Evolutionary conservation across 1,140 invertebrate species (phyloP).

Genomic region (Ostrea edulis): DNA sequence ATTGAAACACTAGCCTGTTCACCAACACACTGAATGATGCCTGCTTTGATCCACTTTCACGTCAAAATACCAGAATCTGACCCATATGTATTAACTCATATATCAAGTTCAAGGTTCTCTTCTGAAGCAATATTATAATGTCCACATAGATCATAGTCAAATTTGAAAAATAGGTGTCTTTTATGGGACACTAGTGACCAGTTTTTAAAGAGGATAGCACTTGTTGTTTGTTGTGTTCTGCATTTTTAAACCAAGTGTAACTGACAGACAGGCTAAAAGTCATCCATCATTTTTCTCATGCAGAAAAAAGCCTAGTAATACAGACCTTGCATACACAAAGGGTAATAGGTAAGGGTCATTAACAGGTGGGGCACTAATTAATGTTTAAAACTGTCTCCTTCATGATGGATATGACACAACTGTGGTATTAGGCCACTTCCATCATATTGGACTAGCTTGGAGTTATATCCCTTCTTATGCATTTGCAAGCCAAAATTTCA

Average conservation of each 20-base stretch:
- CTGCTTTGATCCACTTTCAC: conserved; percentile 24
- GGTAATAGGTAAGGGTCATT: conserved; percentile 15
- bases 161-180: neutral
- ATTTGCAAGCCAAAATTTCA: neutral
- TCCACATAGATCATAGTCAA: conserved; percentile 8
- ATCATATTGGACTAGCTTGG: neutral
- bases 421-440: neutral
- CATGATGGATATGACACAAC: neutral
- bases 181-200: neutral
- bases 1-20: conserved; percentile 10
- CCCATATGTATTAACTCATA: conserved; percentile 13
- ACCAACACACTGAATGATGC: neutral
- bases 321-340: neutral
- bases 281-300: neutral
- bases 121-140: neutral
- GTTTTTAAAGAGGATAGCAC: neutral
- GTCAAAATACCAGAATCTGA: neutral
- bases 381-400: conserved; percentile 15
- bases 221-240: neutral
- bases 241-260: conserved; percentile 6
- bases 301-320: neutral
- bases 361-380: conserved; percentile 23
- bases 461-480: conserved; percentile 8
- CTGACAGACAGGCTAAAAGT: neutral
- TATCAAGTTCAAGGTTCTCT: conserved; percentile 5